These are phyloP conservation scores for Colossoma macropomum DNA, from an alignment of 2,113 vertebrate species.

Conservation along the genomic window DNA sequence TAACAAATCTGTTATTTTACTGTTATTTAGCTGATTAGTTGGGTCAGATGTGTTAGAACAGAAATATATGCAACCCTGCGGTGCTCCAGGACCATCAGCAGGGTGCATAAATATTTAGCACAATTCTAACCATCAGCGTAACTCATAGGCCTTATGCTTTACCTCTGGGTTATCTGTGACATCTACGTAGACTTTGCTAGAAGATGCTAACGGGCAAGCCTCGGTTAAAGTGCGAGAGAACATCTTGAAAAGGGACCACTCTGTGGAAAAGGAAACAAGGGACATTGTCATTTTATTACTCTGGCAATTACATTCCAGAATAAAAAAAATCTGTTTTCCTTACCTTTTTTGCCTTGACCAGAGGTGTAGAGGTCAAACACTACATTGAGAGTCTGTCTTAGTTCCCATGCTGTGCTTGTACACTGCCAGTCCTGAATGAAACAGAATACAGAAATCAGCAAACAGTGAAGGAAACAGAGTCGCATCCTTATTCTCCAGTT, in stretches of 20 bases:
- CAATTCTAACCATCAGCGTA: not conserved
- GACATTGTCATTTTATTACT: not conserved
- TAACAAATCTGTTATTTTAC: no score
- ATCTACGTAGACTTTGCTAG: slow-evolving; percentile 93
- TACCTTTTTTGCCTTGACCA: slow-evolving; percentile 89
- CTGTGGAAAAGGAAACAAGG: slow-evolving; percentile 69
- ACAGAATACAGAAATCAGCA: not conserved
- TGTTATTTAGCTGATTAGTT: not conserved
- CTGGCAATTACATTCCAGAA: not conserved
- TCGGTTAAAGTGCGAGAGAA: slow-evolving; percentile 95
- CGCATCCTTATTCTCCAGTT: no score
- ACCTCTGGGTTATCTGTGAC: slow-evolving; percentile 89
- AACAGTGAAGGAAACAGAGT: not conserved
- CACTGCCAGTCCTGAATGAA: slow-evolving; percentile 81
- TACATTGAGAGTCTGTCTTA: slow-evolving; percentile 91
- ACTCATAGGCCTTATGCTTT: not conserved
- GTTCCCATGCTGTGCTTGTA: slow-evolving; percentile 88
- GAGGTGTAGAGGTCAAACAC: slow-evolving; percentile 91
- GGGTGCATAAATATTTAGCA: not conserved
- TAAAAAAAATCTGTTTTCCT: slow-evolving; percentile 28
- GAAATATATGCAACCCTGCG: no score
- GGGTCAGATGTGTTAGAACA: no score
- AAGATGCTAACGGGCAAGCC: slow-evolving; percentile 89
- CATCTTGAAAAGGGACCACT: slow-evolving; percentile 98
- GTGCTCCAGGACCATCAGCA: not conserved